A percentile compares a stretch with the other conserved stretches of the same genome.
These are phyloP conservation scores for Therioaphis trifolii DNA, from an alignment of 2,888 invertebrate genomes.

Conservation along the genomic window DNA sequence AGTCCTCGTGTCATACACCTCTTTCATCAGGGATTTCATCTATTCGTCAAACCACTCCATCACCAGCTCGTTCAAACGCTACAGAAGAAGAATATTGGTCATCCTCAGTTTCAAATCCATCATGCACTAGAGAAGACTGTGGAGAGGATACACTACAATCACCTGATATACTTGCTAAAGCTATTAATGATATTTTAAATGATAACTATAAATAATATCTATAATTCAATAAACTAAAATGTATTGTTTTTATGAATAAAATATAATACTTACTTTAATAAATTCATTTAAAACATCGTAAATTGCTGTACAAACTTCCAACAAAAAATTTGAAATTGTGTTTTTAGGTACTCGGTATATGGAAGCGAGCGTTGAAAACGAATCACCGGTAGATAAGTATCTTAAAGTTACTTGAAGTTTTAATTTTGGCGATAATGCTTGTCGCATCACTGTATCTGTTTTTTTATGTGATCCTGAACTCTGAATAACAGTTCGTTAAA, in stretches of 20 bases:
- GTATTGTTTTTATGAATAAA: constrained; percentile 26
- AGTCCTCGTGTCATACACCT: constrained; percentile 14
- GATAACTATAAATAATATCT: constrained; percentile 35
- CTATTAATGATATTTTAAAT: constrained; percentile 34
- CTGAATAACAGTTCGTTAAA: too few relatives aligned
- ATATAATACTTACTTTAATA: constrained; percentile 37
- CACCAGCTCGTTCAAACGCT: constrained; percentile 16
- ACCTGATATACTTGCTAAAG: constrained; percentile 26
- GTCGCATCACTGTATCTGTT: constrained; percentile 33
- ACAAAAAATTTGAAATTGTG: constrained; percentile 37
- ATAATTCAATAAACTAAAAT: constrained; percentile 27
- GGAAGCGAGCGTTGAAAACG: constrained; percentile 39
- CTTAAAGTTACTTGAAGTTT: constrained; percentile 32
- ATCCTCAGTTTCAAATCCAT: constrained; percentile 33
- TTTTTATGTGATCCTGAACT: too few relatives aligned
- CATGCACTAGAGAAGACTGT: constrained; percentile 6
- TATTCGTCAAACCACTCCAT: constrained; percentile 30
- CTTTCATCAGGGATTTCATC: constrained; percentile 23
- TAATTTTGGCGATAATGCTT: constrained; percentile 33
- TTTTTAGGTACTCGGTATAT: constrained; percentile 33
- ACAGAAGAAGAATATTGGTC: constrained; percentile 30
- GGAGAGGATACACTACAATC: constrained; percentile 19
- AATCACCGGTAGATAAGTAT: constrained; percentile 28
- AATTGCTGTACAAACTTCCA: constrained; percentile 29
- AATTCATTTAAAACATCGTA: constrained; percentile 26